Conservation (phyloP, 2,113 vertebrate genomes). For the Dasyurus viverrinus region DNA sequence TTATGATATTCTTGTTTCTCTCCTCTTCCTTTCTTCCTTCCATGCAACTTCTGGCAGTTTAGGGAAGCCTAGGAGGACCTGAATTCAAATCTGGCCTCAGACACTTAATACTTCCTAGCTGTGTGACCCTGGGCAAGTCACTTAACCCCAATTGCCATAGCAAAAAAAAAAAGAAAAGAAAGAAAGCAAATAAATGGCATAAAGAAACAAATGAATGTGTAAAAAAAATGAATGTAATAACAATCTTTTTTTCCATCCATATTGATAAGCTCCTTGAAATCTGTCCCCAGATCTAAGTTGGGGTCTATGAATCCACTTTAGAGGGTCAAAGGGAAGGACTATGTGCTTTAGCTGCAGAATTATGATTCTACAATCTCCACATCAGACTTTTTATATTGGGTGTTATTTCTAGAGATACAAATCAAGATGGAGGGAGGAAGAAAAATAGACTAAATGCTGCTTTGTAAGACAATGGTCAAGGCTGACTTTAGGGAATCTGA, state of each 20-base stretch:
- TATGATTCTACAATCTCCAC: not conserved
- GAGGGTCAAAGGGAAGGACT: not conserved
- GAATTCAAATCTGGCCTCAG: too few species aligned
- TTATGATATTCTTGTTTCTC: not conserved
- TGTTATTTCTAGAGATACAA: not conserved
- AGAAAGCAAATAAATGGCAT: not conserved
- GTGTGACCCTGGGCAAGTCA: too few species aligned
- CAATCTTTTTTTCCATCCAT: not conserved
- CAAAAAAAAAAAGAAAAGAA: too few species aligned
- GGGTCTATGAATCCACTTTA: not conserved
- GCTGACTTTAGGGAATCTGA: not conserved
- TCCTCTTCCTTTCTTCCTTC: not conserved
- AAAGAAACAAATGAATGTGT: not conserved
- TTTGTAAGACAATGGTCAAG: not conserved
- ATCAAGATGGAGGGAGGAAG: not conserved
- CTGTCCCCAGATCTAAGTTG: not conserved
- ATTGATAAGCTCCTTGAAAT: not conserved
- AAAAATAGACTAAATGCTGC: not conserved
- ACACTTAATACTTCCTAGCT: too few species aligned
- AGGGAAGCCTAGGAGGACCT: too few species aligned
- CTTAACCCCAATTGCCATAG: too few species aligned
- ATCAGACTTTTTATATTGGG: not conserved
- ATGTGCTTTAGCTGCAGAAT: not conserved
- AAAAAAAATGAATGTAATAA: not conserved
- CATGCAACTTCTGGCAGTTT: too few species aligned